phyloP scores from a whole-genome alignment of 2,888 invertebrate genomes.

The Macrophya alboannulata region DNA sequence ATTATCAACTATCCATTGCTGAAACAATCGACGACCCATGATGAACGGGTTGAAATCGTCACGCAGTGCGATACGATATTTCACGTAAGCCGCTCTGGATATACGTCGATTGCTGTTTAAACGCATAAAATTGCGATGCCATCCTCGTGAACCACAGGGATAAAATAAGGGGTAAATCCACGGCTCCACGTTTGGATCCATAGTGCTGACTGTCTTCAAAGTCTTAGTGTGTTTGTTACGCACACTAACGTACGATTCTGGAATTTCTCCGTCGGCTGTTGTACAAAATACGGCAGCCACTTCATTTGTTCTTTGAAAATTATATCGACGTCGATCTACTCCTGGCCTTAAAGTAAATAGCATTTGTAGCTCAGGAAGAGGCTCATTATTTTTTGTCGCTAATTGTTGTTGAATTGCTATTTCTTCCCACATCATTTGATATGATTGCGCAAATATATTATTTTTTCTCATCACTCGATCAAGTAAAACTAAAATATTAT shows the following conservation, averaged over 20 bases:
- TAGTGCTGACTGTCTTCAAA: constrained; percentile 59
- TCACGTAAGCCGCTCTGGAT: constrained; percentile 54
- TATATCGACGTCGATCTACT: constrained; percentile 61
- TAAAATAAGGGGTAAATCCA: constrained; percentile 65
- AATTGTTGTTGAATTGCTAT: constrained; percentile 52
- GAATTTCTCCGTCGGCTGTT: constrained; percentile 63
- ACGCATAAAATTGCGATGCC: constrained; percentile 57
- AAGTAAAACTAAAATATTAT: constrained; percentile 53
- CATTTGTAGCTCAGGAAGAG: constrained; percentile 58
- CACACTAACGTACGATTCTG: constrained; percentile 61
- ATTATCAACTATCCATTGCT: constrained; percentile 64
- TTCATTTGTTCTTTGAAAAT: constrained; percentile 64
- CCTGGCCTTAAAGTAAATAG: constrained; percentile 63
- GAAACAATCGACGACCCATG: constrained; percentile 54
- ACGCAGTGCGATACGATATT: constrained; percentile 58
- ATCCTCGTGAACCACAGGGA: constrained; percentile 62
- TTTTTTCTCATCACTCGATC: constrained; percentile 60
- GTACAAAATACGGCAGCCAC: constrained; percentile 63
- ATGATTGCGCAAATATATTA: constrained; percentile 62
- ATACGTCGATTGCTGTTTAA: constrained; percentile 50
- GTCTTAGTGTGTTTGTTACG: constrained; percentile 59
- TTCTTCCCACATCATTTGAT: constrained; percentile 63
- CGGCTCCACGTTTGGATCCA: constrained; percentile 65
- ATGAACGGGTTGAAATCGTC: constrained; percentile 56
- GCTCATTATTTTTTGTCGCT: constrained; percentile 31